A percentile compares a stretch with the other conserved stretches of the same genome.
Evolutionary conservation across 2,888 invertebrate genomes (phyloP).

Genomic region (Bembecia ichneumoniformis): DNA sequence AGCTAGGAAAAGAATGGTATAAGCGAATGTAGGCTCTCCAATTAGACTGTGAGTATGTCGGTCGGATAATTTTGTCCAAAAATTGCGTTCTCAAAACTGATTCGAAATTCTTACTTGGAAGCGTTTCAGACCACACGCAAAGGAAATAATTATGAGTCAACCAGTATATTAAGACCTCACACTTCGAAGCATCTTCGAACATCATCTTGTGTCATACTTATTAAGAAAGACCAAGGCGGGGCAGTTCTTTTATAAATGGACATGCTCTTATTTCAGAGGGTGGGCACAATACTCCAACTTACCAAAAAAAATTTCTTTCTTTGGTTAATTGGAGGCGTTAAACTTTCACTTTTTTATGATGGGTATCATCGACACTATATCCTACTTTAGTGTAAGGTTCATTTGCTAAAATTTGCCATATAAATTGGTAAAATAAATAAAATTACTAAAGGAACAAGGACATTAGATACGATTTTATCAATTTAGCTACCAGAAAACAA

Average conservation of each 20-base stretch:
- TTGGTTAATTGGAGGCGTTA: constrained; percentile 23
- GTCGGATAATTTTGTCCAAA: constrained; percentile 3
- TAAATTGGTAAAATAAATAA: too few species aligned
- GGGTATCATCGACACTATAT: background rate
- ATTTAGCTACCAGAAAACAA: too few species aligned
- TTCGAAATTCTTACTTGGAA: constrained; percentile 31
- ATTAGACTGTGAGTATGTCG: background rate
- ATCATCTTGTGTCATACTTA: constrained; percentile 18
- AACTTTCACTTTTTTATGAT: constrained; percentile 32
- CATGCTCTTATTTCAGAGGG: constrained; percentile 32
- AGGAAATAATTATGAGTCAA: constrained; percentile 34
- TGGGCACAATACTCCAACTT: constrained; percentile 42
- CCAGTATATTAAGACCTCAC: constrained; percentile 28
- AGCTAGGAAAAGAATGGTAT: too few species aligned
- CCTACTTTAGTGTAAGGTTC: too few species aligned
- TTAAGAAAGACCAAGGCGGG: constrained; percentile 19
- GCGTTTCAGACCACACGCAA: constrained; percentile 42
- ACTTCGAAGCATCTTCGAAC: constrained; percentile 19
- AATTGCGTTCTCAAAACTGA: constrained; percentile 32
- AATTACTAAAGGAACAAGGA: too few species aligned
- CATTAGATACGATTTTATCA: too few species aligned
- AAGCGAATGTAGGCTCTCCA: background rate
- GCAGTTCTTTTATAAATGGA: constrained; percentile 25
- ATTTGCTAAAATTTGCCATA: too few species aligned
- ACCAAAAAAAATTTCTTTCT: constrained; percentile 26